Conservation (phyloP, 2,797 vertebrate species). For the Taenioides sp. region DNA sequence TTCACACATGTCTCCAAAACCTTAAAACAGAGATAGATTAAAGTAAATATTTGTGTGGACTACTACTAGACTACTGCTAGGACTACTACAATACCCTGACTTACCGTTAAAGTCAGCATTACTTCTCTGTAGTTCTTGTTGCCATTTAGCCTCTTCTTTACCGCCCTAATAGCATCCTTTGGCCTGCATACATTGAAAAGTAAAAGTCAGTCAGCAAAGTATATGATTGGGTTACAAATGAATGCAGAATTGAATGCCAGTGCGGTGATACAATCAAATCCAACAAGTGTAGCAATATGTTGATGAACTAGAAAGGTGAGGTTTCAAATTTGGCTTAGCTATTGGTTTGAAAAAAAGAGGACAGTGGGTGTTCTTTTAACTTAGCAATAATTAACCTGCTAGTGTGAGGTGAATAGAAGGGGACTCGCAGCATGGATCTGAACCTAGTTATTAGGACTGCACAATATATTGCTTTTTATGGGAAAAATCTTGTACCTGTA, state of each 20-base stretch:
- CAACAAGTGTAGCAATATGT: background rate
- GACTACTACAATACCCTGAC: constrained; percentile 41
- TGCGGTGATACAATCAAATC: background rate
- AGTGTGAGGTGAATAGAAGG: background rate
- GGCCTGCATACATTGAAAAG: constrained; percentile 75
- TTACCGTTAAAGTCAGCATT: constrained; percentile 95
- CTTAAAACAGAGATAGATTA: constrained; percentile 60
- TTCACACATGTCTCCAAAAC: constrained; percentile 98
- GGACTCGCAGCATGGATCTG: background rate
- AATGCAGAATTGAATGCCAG: background rate
- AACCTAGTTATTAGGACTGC: background rate
- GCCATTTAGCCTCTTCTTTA: constrained; percentile 95
- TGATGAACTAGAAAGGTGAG: background rate
- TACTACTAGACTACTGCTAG: background rate
- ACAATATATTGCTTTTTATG: too few relatives aligned
- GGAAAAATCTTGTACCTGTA: too few relatives aligned
- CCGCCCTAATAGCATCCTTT: constrained; percentile 94
- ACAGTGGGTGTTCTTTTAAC: background rate
- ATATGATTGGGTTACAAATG: background rate
- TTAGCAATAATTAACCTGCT: constrained; percentile 9
- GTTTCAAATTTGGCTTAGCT: background rate
- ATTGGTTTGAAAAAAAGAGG: background rate
- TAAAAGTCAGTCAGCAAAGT: background rate
- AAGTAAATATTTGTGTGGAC: background rate
- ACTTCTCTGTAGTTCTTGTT: constrained; percentile 98